Conservation (phyloP, 2,113 vertebrate species). For the Petrocephalus zakoni region DNA sequence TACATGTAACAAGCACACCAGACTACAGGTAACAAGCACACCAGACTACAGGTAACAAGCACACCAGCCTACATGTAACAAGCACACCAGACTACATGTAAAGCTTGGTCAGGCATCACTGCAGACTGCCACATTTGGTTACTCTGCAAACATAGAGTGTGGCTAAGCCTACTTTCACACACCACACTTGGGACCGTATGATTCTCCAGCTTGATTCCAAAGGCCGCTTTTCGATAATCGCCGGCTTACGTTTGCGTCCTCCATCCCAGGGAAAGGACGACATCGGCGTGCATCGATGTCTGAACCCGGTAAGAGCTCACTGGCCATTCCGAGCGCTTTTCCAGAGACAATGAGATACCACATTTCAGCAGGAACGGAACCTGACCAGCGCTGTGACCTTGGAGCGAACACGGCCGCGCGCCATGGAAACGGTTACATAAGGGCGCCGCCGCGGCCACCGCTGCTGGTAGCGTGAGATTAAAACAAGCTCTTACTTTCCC, state of each 20-base stretch:
- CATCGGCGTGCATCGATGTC: not conserved
- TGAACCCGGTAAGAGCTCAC: not conserved
- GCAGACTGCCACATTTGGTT: not conserved
- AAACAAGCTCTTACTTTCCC: not conserved
- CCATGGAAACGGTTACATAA: conserved; percentile 17
- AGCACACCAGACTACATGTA: not conserved
- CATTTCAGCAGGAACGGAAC: not conserved
- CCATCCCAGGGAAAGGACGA: not conserved
- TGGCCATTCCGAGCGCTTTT: not conserved
- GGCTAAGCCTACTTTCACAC: not conserved
- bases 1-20: no score
- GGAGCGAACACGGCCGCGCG: conserved; percentile 7
- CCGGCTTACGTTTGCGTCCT: not conserved
- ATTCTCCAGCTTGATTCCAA: not conserved
- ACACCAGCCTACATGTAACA: not conserved
- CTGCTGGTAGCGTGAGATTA: not conserved
- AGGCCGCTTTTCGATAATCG: not conserved
- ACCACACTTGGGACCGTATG: not conserved
- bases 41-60: not conserved
- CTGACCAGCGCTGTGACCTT: conserved; percentile 19
- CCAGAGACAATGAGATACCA: not conserved
- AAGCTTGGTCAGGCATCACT: not conserved
- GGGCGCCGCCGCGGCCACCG: not conserved
- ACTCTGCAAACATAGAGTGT: not conserved
- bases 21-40: not conserved